Evolutionary conservation across 2,797 vertebrate species (phyloP).

Genomic region (Prionace glauca): DNA sequence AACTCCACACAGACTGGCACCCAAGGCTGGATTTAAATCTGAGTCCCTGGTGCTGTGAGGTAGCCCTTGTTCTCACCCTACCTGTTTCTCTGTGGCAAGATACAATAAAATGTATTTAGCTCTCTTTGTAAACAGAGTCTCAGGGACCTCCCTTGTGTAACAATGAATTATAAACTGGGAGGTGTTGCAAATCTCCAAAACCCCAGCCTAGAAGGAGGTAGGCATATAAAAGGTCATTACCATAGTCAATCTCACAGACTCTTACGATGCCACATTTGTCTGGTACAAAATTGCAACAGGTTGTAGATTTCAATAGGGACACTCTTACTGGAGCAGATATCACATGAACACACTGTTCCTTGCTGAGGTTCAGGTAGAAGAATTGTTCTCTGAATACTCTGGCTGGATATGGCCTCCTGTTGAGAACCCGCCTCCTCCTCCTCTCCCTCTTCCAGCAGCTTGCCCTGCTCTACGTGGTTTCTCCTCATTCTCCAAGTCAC

Average conservation of each 20-base stretch:
- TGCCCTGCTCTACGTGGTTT: background rate
- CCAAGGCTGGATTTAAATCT: too few relatives aligned
- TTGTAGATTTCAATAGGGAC: background rate
- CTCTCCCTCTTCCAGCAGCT: background rate
- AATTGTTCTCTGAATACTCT: background rate
- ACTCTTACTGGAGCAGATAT: background rate
- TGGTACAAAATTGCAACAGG: background rate
- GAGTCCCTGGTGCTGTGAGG: too few relatives aligned
- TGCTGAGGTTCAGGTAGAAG: background rate
- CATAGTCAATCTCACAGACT: background rate
- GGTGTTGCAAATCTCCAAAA: background rate
- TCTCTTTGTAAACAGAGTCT: too few relatives aligned
- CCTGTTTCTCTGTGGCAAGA: too few relatives aligned
- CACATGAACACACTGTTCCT: background rate
- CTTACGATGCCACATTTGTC: background rate
- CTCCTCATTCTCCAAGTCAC: background rate
- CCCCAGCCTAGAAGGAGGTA: background rate
- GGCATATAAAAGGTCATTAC: background rate
- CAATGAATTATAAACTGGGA: too few relatives aligned
- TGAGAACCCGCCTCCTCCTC: background rate
- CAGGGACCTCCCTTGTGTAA: too few relatives aligned
- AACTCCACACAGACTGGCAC: too few relatives aligned
- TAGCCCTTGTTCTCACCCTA: too few relatives aligned
- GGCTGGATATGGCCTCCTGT: background rate
- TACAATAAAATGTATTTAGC: too few relatives aligned